Conservation (phyloP, 2,888 invertebrate species). For the Plebejus anna region DNA sequence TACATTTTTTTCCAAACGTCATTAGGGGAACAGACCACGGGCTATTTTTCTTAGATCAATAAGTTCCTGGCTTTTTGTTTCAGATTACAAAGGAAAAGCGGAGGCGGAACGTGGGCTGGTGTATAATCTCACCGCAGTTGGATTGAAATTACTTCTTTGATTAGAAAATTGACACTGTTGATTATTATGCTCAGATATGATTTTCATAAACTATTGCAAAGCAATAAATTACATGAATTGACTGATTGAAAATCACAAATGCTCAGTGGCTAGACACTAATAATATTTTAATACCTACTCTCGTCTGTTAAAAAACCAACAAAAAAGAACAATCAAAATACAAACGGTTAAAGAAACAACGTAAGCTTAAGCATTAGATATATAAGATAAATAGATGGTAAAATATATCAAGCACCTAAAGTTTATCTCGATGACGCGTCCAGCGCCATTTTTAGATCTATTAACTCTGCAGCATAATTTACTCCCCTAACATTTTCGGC, state of each 20-base stretch:
- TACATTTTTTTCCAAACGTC: conserved; percentile 69
- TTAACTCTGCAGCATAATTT: background rate
- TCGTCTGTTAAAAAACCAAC: too few species aligned
- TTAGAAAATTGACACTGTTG: background rate
- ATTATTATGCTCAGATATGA: background rate
- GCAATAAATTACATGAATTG: too few species aligned
- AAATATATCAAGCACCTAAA: too few species aligned
- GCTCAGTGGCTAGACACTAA: too few species aligned
- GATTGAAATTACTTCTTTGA: background rate
- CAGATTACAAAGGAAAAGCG: conserved; percentile 5
- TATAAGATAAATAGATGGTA: background rate
- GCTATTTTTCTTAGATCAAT: conserved; percentile 52
- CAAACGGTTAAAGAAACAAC: too few species aligned
- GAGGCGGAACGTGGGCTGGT: background rate
- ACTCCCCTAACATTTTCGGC: conserved; percentile 15
- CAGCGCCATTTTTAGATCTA: background rate
- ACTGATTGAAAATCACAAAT: too few species aligned
- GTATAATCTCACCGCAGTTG: background rate
- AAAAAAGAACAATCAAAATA: too few species aligned
- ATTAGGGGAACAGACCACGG: conserved; percentile 54
- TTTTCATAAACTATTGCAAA: background rate
- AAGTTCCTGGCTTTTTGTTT: conserved; percentile 24
- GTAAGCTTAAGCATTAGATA: too few species aligned
- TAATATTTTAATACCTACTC: too few species aligned
- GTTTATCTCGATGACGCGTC: background rate